These are phyloP conservation scores for Ancistrus triradiatus DNA, from an alignment of 2,113 vertebrate genomes.

Conservation along the genomic window DNA sequence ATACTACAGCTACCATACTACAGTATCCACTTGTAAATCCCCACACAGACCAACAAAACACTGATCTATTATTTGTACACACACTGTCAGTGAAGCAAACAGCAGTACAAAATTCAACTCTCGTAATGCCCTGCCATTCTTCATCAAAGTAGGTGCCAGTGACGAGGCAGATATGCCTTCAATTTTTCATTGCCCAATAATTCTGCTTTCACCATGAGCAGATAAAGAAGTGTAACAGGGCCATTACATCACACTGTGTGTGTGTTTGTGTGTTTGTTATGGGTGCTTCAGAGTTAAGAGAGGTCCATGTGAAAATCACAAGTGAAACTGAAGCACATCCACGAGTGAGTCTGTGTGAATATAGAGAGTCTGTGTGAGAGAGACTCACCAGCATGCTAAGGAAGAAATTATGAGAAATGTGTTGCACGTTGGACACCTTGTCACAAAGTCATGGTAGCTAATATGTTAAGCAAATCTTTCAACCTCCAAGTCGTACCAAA, in stretches of 20 bases:
- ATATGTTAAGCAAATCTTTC: too few relatives aligned
- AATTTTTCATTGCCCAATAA: constrained; percentile 7
- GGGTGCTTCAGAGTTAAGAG: background rate
- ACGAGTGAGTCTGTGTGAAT: too few relatives aligned
- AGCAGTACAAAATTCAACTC: background rate
- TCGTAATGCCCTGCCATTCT: background rate
- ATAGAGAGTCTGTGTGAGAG: too few relatives aligned
- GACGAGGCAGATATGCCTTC: constrained; percentile 2
- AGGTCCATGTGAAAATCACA: too few relatives aligned
- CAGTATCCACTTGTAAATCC: background rate
- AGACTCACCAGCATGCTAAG: too few relatives aligned
- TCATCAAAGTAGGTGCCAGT: constrained; percentile 3
- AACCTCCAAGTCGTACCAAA: too few relatives aligned
- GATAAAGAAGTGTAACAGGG: background rate
- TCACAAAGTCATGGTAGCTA: too few relatives aligned
- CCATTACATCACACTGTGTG: background rate
- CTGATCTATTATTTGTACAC: background rate
- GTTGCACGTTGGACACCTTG: too few relatives aligned
- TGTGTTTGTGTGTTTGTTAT: background rate
- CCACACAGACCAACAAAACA: background rate
- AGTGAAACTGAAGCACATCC: background rate
- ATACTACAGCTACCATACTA: background rate
- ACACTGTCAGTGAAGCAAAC: background rate
- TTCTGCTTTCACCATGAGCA: background rate
- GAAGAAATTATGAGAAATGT: too few relatives aligned